Evolutionary conservation across 2,797 vertebrate species (phyloP).

Genomic region (Poliocrania exsul): DNA sequence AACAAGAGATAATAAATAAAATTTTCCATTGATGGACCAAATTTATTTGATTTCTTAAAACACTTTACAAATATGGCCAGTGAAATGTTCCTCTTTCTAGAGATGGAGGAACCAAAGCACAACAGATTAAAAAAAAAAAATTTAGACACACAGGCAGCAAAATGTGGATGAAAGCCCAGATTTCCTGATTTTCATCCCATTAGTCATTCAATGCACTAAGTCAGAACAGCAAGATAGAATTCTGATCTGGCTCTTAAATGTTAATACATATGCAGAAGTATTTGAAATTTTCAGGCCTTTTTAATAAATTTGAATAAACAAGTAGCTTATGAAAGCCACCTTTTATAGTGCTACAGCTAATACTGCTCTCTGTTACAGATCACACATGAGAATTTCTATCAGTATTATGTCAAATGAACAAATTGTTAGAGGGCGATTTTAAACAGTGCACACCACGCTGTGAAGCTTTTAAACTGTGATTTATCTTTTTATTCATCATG

Average conservation of each 20-base stretch:
- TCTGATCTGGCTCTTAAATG: not conserved
- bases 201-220: slow-evolving; percentile 7
- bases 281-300: slow-evolving; percentile 25
- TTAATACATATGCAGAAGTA: not conserved
- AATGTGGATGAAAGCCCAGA: not conserved
- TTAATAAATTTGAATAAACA: slow-evolving; percentile 51
- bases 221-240: slow-evolving; percentile 23
- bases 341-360: not conserved
- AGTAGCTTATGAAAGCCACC: slow-evolving; percentile 17
- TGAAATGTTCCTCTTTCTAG: not conserved
- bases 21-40: not conserved
- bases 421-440: not conserved
- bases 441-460: not conserved
- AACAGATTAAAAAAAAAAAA: not conserved
- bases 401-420: not conserved
- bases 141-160: not conserved
- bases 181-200: not conserved
- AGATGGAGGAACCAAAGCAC: not conserved
- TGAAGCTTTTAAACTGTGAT: not conserved
- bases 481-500: slow-evolving; percentile 15
- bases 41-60: not conserved
- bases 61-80: not conserved
- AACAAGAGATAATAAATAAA: not conserved
- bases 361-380: not conserved
- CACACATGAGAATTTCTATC: not conserved